Evolutionary conservation across 1,140 invertebrate species (phyloP).

Genomic region (Carcinoscorpius rotundicauda): DNA sequence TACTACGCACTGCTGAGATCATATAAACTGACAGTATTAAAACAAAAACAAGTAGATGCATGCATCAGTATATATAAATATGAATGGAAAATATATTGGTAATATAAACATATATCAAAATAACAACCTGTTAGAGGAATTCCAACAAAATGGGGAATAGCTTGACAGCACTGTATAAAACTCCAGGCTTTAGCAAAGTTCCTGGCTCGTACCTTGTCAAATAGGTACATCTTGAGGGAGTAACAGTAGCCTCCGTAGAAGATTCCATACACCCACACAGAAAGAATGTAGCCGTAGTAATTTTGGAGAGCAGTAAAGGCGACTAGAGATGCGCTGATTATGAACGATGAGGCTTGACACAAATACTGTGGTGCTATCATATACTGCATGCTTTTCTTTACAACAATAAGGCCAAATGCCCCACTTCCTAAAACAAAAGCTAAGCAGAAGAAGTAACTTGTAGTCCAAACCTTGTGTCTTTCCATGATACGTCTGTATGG

Average conservation of each 20-base stretch:
- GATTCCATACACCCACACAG: conserved; percentile 37
- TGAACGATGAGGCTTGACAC: conserved; percentile 56
- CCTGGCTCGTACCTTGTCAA: conserved; percentile 66
- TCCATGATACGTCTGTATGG: too few relatives aligned
- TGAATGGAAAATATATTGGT: too few relatives aligned
- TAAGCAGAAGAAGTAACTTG: conserved; percentile 27
- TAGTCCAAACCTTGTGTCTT: too few relatives aligned
- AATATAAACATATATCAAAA: too few relatives aligned
- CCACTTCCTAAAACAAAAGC: conserved; percentile 69
- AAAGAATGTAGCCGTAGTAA: conserved; percentile 34
- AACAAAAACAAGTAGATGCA: neutral
- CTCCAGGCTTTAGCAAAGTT: conserved; percentile 84
- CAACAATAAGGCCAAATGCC: conserved; percentile 64
- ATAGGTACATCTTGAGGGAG: conserved; percentile 76
- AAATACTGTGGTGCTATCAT: conserved; percentile 74
- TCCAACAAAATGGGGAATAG: conserved; percentile 69
- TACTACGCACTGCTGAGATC: neutral
- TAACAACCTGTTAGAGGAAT: conserved; percentile 56
- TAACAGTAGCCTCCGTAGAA: conserved; percentile 49
- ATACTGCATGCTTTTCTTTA: conserved; percentile 69
- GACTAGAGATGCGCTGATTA: conserved; percentile 61
- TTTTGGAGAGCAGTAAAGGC: conserved; percentile 66
- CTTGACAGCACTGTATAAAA: conserved; percentile 71
- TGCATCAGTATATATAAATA: neutral
- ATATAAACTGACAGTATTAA: neutral